phyloP scores from a whole-genome alignment of 1,140 invertebrate species.

The Nasonia giraulti region DNA sequence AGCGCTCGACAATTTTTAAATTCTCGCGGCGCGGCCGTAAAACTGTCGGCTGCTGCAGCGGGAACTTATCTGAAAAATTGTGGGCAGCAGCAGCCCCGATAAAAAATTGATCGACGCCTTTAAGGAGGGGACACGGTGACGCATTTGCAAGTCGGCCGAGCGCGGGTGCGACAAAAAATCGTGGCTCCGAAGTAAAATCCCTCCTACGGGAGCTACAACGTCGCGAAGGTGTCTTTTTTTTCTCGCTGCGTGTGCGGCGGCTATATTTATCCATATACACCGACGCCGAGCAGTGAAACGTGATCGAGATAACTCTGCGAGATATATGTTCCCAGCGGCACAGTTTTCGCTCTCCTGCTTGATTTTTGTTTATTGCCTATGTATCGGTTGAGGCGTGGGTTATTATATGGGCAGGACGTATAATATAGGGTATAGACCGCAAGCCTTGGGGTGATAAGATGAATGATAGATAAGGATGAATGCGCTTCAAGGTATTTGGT shows the following conservation, averaged over 20 bases:
- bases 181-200: background rate
- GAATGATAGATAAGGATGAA: too few relatives aligned
- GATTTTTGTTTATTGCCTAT: constrained; percentile 26
- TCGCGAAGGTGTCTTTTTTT: background rate
- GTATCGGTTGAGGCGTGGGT: background rate
- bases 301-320: constrained; percentile 35
- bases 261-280: background rate
- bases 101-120: constrained; percentile 36
- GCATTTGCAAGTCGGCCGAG: constrained; percentile 36
- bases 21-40: background rate
- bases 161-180: background rate
- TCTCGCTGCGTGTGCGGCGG: too few relatives aligned
- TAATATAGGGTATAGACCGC: too few relatives aligned
- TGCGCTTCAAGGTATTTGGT: too few relatives aligned
- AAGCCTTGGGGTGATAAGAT: too few relatives aligned
- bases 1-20: background rate
- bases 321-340: constrained; percentile 15
- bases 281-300: background rate
- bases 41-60: background rate
- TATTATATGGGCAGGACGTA: background rate
- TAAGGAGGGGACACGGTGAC: background rate
- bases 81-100: background rate
- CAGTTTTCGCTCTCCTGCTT: constrained; percentile 3
- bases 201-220: constrained; percentile 8
- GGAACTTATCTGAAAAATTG: constrained; percentile 20